Conservation (phyloP, 35 echinoderm and acorn worm genomes). For the Ptychodera flava region DNA sequence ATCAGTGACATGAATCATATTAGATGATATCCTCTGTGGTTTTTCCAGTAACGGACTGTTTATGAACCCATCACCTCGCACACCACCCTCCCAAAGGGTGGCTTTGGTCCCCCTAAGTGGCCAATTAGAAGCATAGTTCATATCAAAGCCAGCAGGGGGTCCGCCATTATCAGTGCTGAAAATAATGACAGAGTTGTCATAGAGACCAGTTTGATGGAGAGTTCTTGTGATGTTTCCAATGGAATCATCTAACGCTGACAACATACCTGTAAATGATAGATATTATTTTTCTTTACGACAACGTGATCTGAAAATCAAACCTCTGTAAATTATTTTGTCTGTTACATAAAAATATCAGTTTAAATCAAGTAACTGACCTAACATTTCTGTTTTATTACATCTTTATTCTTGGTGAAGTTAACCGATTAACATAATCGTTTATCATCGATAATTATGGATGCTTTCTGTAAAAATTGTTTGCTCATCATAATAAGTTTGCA, state of each 20-base stretch:
- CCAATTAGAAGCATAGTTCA: conserved; percentile 82
- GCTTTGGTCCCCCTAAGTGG: conserved; percentile 77
- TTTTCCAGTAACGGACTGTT: conserved; percentile 69
- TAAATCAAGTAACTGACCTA: too few species aligned
- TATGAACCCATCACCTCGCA: conserved; percentile 63
- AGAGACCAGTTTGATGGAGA: conserved; percentile 49
- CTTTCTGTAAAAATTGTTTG: too few species aligned
- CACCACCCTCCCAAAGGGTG: conserved; percentile 91
- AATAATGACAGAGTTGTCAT: conserved; percentile 79
- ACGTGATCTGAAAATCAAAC: too few species aligned
- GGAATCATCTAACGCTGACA: conserved; percentile 82
- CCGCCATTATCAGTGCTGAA: conserved; percentile 98
- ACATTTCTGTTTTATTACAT: too few species aligned
- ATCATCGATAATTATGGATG: too few species aligned
- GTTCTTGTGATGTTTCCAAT: conserved; percentile 61
- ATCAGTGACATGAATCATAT: conserved; percentile 73
- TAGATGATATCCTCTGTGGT: conserved; percentile 42
- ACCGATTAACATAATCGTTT: too few species aligned
- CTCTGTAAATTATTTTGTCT: too few species aligned
- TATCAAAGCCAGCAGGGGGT: conserved; percentile 68
- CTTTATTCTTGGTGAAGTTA: too few species aligned
- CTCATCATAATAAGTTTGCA: too few species aligned
- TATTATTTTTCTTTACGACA: conserved; percentile 13
- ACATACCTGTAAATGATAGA: conserved; percentile 54
- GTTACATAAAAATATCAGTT: too few species aligned